Percentiles rank a stretch among this genome's conserved stretches.
Evolutionary conservation across 2,888 invertebrate species (phyloP).

Genomic region (Amiota mariae): DNA sequence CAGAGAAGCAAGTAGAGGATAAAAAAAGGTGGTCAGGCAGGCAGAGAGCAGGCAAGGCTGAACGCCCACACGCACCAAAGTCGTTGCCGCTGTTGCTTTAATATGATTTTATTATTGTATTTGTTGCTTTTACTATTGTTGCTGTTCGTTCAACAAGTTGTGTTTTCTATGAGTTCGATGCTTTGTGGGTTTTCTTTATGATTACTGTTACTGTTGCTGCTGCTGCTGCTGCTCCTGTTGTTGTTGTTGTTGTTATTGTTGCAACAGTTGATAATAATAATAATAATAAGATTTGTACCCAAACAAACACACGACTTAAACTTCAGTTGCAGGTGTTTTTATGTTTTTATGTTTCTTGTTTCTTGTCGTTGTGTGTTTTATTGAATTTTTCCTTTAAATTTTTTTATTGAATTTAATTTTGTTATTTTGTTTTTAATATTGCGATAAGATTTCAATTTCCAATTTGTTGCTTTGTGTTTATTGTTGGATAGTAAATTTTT

Average conservation of each 20-base stretch:
- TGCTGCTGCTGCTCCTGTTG: conserved; percentile 20
- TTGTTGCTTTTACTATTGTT: conserved; percentile 14
- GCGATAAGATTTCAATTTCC: conserved; percentile 11
- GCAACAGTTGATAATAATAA: conserved; percentile 32
- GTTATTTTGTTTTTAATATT: conserved; percentile 20
- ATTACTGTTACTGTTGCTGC: conserved; percentile 28
- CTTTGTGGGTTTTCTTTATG: neutral
- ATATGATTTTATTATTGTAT: conserved; percentile 17
- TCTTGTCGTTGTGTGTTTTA: conserved; percentile 40
- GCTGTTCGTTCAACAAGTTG: no score
- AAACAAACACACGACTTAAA: neutral
- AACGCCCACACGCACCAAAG: conserved; percentile 52
- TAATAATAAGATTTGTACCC: neutral
- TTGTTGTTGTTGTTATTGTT: conserved; percentile 27
- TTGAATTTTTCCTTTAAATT: conserved; percentile 34
- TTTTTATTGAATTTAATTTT: conserved; percentile 47
- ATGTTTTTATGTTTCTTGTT: conserved; percentile 32
- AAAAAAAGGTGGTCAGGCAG: conserved; percentile 16
- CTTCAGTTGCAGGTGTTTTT: conserved; percentile 41
- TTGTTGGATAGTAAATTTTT: conserved; percentile 21
- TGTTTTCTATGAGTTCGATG: no score
- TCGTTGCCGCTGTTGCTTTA: conserved; percentile 20
- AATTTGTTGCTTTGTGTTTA: conserved; percentile 26
- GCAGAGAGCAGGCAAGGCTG: conserved; percentile 28
- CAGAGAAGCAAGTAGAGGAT: no score